These are phyloP conservation scores for Trogon melanurus DNA, from an alignment of 2,113 vertebrate species.

Conservation along the genomic window DNA sequence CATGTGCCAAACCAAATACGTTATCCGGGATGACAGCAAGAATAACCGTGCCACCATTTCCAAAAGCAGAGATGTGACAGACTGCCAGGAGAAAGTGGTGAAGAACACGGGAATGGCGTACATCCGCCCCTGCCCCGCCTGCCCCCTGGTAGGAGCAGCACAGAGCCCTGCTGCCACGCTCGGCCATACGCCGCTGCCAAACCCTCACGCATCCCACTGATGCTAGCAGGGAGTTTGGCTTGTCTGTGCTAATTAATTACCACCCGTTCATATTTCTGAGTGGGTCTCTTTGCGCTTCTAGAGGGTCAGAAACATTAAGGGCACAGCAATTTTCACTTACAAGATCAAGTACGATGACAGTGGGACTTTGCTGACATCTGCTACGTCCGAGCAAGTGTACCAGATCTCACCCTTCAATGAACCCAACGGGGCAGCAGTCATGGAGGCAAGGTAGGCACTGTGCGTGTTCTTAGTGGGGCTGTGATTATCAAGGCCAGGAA, in stretches of 20 bases:
- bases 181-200: not conserved
- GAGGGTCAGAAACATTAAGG: conserved; percentile 78
- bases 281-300: conserved; percentile 21
- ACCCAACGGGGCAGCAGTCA: conserved; percentile 68
- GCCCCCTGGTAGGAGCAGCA: conserved; percentile 61
- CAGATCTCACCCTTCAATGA: conserved; percentile 82
- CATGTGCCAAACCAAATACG: conserved; percentile 84
- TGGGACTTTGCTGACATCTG: conserved; percentile 70
- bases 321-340: conserved; percentile 76
- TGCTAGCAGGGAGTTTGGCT: not conserved
- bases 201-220: rapidly evolving
- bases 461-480: rapidly evolving
- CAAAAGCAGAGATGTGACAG: conserved; percentile 83
- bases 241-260: not conserved
- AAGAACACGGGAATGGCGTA: conserved; percentile 80
- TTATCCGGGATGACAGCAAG: conserved; percentile 79
- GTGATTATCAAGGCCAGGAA: not conserved
- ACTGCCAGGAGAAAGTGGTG: conserved; percentile 81
- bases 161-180: rapidly evolving
- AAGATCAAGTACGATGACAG: conserved; percentile 72
- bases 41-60: conserved; percentile 71
- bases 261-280: rapidly evolving
- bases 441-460: conserved; percentile 77
- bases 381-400: conserved; percentile 77
- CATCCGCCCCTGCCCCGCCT: conserved; percentile 74